Base-by-base conservation (phyloP, 1,140 invertebrate species). In the Bombus huntii region DNA sequence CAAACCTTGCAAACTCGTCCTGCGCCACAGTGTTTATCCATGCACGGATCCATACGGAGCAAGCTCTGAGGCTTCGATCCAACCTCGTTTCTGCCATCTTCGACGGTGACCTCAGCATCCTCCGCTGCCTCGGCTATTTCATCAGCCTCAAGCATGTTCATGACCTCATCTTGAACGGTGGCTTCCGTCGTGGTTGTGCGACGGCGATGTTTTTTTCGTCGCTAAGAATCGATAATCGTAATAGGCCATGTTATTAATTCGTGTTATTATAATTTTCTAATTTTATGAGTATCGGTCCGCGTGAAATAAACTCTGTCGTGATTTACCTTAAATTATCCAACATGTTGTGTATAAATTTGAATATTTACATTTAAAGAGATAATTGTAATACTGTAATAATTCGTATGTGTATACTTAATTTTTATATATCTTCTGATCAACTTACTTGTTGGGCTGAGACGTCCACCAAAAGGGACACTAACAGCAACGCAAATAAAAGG, bases 11-110 rank as follows among this genome's bases (percentile, higher is more conserved):
- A 99, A 88, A 98, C 96, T 92, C 97, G 97, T 79, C 98, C 98
- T 88, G 98, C 98, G 81, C 98, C 98, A 94, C 98, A 99, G 93
- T 97, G 97, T 92, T 98, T 98, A 80, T 97, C 97, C 84, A 96
- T 94, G 94, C 98, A 99, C 13, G 98, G 98, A 95, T 99, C 98
- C 8, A 89, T 86, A 86, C 83, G 88, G 70, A 92, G 66, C 79
- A 89, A 71, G 37, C 84, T 42, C 37, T 92, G 79, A 6, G 87
- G 89, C 65, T 90, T 87, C 78, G 89, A 84, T 85, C 86, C 81
- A 83, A 74, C 76, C 85, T 92, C 90, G 59, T 81, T 89, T 62
- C 87, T 86, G 59, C 42, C 81, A 81, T 93, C 88, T 65, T 92
- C 89, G 42, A 74, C 65, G 72, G 77, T 88, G 65, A 89, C 81